Conservation (phyloP, 2,888 invertebrate species). For the Apodemia mormo region DNA sequence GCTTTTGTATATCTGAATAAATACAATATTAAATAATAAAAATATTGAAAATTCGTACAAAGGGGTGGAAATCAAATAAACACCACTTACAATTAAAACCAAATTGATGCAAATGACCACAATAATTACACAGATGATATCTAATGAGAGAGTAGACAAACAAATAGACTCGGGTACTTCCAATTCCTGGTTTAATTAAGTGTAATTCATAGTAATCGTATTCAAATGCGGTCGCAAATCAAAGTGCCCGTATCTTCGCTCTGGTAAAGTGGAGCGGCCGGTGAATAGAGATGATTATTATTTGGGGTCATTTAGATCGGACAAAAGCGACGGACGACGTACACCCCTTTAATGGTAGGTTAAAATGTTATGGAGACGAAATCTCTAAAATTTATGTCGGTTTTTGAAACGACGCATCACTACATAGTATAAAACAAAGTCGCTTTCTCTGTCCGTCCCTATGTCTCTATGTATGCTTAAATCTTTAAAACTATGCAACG, state of each 20-base stretch:
- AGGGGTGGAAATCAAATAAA: slow-evolving; percentile 3
- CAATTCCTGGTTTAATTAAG: slow-evolving; percentile 65
- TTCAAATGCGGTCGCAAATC: slow-evolving; percentile 73
- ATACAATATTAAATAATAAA: not conserved
- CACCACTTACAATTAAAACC: slow-evolving; percentile 1
- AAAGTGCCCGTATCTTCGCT: slow-evolving; percentile 76
- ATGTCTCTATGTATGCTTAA: too few relatives aligned
- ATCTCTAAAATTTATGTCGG: slow-evolving; percentile 14
- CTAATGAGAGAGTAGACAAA: slow-evolving; percentile 47
- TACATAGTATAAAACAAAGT: too few relatives aligned
- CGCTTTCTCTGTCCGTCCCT: too few relatives aligned
- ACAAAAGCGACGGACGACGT: slow-evolving; percentile 61
- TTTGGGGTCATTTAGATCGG: slow-evolving; percentile 75
- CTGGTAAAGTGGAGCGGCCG: slow-evolving; percentile 70
- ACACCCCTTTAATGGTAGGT: slow-evolving; percentile 56
- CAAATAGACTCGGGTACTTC: slow-evolving; percentile 52
- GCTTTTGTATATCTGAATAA: too few relatives aligned
- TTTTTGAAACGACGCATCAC: not conserved
- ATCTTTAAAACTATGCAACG: too few relatives aligned
- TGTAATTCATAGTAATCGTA: slow-evolving; percentile 67
- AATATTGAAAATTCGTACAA: not conserved
- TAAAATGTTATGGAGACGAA: slow-evolving; percentile 47
- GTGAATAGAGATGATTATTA: slow-evolving; percentile 75
- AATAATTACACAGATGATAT: slow-evolving; percentile 33
- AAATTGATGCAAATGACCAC: slow-evolving; percentile 17